phyloP scores from a whole-genome alignment of 2,797 vertebrate genomes.

The Peromyscus nudipes region DNA sequence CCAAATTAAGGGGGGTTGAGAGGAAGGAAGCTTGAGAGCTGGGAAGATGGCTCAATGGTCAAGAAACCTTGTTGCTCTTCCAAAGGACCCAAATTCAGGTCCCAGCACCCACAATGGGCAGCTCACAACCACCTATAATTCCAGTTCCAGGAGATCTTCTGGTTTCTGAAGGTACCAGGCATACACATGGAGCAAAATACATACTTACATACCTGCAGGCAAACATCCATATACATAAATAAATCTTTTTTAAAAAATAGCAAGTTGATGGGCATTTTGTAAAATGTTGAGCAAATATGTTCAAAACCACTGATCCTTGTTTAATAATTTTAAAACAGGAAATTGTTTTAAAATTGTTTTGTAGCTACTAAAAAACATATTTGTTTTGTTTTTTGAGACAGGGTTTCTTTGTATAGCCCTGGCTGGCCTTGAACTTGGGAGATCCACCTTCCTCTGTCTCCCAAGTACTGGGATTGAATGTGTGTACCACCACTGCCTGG shows the following conservation, averaged over 20 bases:
- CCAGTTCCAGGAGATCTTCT: not conserved
- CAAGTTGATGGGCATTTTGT: not conserved
- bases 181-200: not conserved
- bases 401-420: not conserved
- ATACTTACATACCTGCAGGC: not conserved
- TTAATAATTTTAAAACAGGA: slow-evolving; percentile 17
- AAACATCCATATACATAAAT: not conserved
- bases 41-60: not conserved
- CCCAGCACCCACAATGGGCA: not conserved
- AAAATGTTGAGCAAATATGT: slow-evolving; percentile 10
- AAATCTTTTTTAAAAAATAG: not conserved
- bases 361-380: not conserved
- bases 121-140: not conserved
- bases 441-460: not conserved
- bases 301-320: slow-evolving; percentile 8
- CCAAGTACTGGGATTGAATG: not conserved
- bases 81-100: not conserved
- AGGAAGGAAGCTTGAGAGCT: not conserved
- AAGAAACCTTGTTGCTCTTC: not conserved
- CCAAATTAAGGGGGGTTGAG: not conserved
- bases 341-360: slow-evolving; percentile 34
- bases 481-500: not conserved
- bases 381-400: not conserved
- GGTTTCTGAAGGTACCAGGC: not conserved
- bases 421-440: not conserved